A percentile compares a stretch with the other conserved stretches of the same genome.
phyloP scores from a whole-genome alignment of 1,140 invertebrate species.

The Trichomalopsis sarcophagae region DNA sequence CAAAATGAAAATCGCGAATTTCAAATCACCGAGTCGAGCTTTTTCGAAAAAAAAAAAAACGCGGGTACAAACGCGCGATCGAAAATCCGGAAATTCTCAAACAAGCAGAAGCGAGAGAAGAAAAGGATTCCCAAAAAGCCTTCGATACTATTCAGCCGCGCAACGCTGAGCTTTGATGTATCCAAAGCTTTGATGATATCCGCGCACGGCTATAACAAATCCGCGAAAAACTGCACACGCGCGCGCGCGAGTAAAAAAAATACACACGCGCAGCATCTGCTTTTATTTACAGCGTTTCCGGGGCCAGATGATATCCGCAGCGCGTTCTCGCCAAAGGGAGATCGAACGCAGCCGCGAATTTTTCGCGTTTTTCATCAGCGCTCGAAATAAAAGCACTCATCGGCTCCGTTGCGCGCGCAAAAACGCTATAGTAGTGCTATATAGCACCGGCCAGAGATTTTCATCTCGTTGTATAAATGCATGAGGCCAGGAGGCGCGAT shows the following conservation, averaged over 20 bases:
- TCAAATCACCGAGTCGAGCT: too few relatives aligned
- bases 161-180: neutral
- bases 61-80: neutral
- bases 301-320: neutral
- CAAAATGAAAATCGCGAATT: neutral
- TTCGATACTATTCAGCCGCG: neutral
- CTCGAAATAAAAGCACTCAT: slow-evolving; percentile 40
- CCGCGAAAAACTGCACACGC: neutral
- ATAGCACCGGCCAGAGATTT: neutral
- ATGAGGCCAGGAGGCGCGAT: neutral
- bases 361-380: slow-evolving; percentile 17
- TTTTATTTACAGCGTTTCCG: slow-evolving; percentile 20
- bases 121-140: neutral
- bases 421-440: neutral
- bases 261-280: neutral
- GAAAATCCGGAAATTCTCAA: neutral
- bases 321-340: neutral
- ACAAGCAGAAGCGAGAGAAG: neutral
- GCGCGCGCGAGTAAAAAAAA: neutral
- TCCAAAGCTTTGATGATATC: neutral
- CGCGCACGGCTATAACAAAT: neutral
- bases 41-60: too few relatives aligned
- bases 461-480: slow-evolving; percentile 17
- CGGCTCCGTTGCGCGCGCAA: neutral
- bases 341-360: neutral